A percentile compares a stretch with the other conserved stretches of the same genome.
Evolutionary conservation across 64 coral and sea anemone genomes (phyloP).

Genomic region (Montipora foliosa): DNA sequence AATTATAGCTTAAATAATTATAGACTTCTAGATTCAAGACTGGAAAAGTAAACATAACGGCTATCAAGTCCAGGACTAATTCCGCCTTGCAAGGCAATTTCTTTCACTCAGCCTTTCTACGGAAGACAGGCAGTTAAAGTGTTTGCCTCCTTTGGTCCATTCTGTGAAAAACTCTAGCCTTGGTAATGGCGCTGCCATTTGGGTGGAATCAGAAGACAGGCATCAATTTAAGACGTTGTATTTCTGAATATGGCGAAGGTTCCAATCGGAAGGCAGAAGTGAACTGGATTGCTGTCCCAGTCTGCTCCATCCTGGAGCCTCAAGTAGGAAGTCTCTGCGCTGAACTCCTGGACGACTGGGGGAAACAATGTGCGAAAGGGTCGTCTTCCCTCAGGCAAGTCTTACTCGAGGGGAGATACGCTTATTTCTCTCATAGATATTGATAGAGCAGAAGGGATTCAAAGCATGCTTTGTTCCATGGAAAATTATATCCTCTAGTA

Average conservation of each 20-base stretch:
- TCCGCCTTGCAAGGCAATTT: slow-evolving; percentile 34
- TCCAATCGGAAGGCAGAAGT: slow-evolving; percentile 20
- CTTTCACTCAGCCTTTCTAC: slow-evolving; percentile 27
- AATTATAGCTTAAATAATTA: too few relatives aligned
- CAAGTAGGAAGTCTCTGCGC: neutral
- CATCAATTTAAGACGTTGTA: slow-evolving; percentile 34
- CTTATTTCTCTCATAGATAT: too few relatives aligned
- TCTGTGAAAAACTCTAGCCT: neutral
- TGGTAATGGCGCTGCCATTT: slow-evolving; percentile 51
- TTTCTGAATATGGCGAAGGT: slow-evolving; percentile 36
- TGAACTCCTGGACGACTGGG: slow-evolving; percentile 54
- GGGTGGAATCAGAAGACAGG: slow-evolving; percentile 45
- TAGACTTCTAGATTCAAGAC: too few relatives aligned
- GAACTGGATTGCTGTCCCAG: slow-evolving; percentile 62
- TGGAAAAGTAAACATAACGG: too few relatives aligned
- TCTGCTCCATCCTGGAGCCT: too few relatives aligned
- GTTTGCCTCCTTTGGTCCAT: slow-evolving; percentile 31
- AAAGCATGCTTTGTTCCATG: too few relatives aligned
- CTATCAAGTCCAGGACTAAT: too few relatives aligned
- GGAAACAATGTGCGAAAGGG: slow-evolving; percentile 19
- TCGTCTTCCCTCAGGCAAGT: slow-evolving; percentile 32
- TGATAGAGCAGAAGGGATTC: too few relatives aligned
- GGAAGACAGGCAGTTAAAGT: slow-evolving; percentile 19
- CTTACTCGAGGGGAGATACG: too few relatives aligned
- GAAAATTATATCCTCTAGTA: too few relatives aligned